phyloP scores from a whole-genome alignment of 2,888 invertebrate species.

The Bruchidius siliquastri region DNA sequence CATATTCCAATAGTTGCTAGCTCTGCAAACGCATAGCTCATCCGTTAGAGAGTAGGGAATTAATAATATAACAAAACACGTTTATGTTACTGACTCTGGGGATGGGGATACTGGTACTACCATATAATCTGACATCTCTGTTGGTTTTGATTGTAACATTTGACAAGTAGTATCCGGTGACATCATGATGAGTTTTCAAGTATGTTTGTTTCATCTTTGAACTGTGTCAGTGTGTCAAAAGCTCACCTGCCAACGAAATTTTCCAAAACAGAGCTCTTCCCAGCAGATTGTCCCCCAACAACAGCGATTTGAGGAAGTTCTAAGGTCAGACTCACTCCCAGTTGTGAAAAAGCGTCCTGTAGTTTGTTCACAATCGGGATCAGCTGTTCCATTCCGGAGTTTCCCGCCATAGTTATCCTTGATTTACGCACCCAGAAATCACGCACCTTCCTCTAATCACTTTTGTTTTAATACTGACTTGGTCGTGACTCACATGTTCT shows the following conservation, averaged over 20 bases:
- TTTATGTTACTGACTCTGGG: too few species aligned
- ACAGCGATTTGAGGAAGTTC: slow-evolving; percentile 99
- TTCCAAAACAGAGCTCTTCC: slow-evolving; percentile 99
- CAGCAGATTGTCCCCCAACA: slow-evolving; percentile 99
- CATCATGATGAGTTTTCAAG: neutral
- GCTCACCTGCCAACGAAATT: slow-evolving; percentile 97
- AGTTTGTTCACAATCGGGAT: slow-evolving; percentile 99
- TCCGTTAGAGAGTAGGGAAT: too few species aligned
- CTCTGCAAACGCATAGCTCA: too few species aligned
- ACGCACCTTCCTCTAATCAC: neutral
- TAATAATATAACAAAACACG: too few species aligned
- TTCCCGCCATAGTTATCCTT: slow-evolving; percentile 59
- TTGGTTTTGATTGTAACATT: neutral
- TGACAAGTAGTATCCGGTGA: neutral
- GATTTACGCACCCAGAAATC: neutral
- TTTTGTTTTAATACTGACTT: neutral
- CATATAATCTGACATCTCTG: too few species aligned
- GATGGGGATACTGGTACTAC: too few species aligned
- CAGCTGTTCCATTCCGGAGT: slow-evolving; percentile 92
- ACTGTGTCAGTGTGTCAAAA: neutral
- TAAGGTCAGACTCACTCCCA: slow-evolving; percentile 96
- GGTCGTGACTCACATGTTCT: neutral
- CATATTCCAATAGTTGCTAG: too few species aligned
- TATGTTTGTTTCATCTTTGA: too few species aligned
- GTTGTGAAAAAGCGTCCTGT: slow-evolving; percentile 98